Base-by-base conservation (phyloP, 2,888 invertebrate species). In the Augiades crinisus region DNA sequence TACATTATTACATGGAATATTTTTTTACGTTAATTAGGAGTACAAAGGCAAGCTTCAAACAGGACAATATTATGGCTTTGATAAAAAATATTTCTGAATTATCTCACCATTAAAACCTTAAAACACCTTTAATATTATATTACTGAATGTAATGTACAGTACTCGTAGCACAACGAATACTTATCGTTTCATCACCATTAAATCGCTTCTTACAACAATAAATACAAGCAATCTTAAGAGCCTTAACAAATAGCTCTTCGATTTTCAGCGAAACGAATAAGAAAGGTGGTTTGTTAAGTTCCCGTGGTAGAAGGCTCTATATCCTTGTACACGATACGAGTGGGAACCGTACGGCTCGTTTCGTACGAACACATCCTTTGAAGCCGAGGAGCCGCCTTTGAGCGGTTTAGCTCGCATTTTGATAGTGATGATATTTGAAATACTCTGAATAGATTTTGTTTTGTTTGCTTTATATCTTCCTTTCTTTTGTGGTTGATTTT, bases 381-480 rank as follows among this genome's bases (percentile, higher is more conserved):
- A 85, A 73, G 69, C 68, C 73, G 70, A 56, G 53, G 52, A 52
- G 59, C 63, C 65, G 66, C 76, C 82, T 86, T 86, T 84, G 83
- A 81, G 69, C 66, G 62, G 63, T 72, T 60, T 67, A 68, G 70
- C 65, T 49, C 77, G 78, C 82, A 80, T 82, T 85, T 81, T 81
- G 79, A 84, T 85, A 85, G 72, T 68, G 62, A 64, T 80, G 83
- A 85, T 79, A 85, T 86, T 81, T 75, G 64, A 56, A 63, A 75
- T 24, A 38, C 54, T 55, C 65, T 78, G 78, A 82, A 84, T 79
- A 79, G 27, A 8, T 70, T 78, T 74, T 81, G 27, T 27, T 27
- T 10, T 1, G 27, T 4, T 27, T 27, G 3, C 10, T n/a, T 27
- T 27, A 3, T 10, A 10, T 27, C 3, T 6, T 27, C 2, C 7